A percentile compares a stretch with the other conserved stretches of the same genome.
Evolutionary conservation across 2,797 vertebrate genomes (phyloP).

Genomic region (Aythya fuligula): DNA sequence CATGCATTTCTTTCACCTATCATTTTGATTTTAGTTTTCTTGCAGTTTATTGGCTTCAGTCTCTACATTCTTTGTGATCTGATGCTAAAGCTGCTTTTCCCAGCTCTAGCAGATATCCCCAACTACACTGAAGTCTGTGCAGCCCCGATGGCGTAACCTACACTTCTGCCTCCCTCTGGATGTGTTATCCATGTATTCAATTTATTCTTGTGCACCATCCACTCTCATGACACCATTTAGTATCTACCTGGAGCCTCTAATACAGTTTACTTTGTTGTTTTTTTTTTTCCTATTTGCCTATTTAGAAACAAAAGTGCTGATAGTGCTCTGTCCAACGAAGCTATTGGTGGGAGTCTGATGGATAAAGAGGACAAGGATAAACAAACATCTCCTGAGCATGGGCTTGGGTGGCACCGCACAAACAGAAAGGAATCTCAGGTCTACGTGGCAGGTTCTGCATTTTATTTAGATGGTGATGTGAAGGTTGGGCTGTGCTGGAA

Average conservation of each 20-base stretch:
- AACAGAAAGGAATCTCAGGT: not conserved
- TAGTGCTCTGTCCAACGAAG: not conserved
- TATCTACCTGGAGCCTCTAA: not conserved
- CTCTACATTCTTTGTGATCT: conserved; percentile 31
- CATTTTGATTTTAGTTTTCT: conserved; percentile 59
- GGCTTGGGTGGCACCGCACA: not conserved
- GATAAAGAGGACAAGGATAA: conserved; percentile 7
- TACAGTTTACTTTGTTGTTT: not conserved
- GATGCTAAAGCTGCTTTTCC: conserved; percentile 3
- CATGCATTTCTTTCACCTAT: conserved; percentile 48
- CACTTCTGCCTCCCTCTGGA: not conserved
- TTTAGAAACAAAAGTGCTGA: conserved; percentile 34
- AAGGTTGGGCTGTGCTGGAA: not conserved
- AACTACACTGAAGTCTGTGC: not conserved
- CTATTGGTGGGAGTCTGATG: not conserved
- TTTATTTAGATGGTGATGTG: not conserved
- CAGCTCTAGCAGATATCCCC: conserved; percentile 4
- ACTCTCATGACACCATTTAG: not conserved
- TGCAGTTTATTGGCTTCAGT: conserved; percentile 38
- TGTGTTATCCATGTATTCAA: not conserved
- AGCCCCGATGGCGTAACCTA: not conserved
- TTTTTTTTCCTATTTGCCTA: conserved; percentile 9
- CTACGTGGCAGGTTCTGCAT: not conserved
- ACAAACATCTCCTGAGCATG: not conserved
- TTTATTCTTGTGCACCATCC: not conserved